Evolutionary conservation across 2,888 invertebrate genomes (phyloP).

Genomic region (Euplagia quadripunctaria): DNA sequence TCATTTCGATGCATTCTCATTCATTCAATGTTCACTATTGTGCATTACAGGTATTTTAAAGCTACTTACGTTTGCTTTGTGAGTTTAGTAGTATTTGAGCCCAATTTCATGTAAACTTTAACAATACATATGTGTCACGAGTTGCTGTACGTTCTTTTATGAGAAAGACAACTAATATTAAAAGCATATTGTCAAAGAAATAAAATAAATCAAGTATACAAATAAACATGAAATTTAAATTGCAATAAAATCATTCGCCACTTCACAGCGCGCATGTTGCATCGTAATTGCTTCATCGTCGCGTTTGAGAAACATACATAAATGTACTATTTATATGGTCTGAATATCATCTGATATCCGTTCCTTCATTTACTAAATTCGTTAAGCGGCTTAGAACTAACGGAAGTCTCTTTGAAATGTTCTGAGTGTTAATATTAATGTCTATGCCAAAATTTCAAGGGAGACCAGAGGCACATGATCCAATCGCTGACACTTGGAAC

Average conservation of each 20-base stretch:
- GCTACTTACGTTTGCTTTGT: slow-evolving; percentile 70
- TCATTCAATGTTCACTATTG: slow-evolving; percentile 74
- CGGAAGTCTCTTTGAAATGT: slow-evolving; percentile 35
- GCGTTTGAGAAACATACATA: slow-evolving; percentile 60
- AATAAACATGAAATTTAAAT: slow-evolving; percentile 66
- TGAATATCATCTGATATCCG: slow-evolving; percentile 53
- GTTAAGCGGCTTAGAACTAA: slow-evolving; percentile 27
- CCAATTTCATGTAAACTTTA: slow-evolving; percentile 41
- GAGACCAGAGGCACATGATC: slow-evolving; percentile 16
- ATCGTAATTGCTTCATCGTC: slow-evolving; percentile 75
- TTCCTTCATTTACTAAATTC: slow-evolving; percentile 42
- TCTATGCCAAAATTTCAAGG: slow-evolving; percentile 28
- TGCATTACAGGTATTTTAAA: slow-evolving; percentile 68
- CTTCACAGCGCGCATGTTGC: slow-evolving; percentile 62
- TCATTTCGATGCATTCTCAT: slow-evolving; percentile 73
- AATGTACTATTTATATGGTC: slow-evolving; percentile 53
- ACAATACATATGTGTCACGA: slow-evolving; percentile 48
- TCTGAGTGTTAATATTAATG: slow-evolving; percentile 35
- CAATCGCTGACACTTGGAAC: slow-evolving; percentile 13
- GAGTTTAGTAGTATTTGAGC: slow-evolving; percentile 58
- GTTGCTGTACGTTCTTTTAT: background rate
- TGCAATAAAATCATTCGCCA: slow-evolving; percentile 61
- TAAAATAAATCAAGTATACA: slow-evolving; percentile 57
- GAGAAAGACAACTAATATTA: slow-evolving; percentile 33
- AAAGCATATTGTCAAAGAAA: slow-evolving; percentile 49